Percentiles rank a stretch among this genome's conserved stretches.
These are phyloP conservation scores for Mormoops blainvillei DNA, from an alignment of 2,113 vertebrate genomes.

Conservation along the genomic window DNA sequence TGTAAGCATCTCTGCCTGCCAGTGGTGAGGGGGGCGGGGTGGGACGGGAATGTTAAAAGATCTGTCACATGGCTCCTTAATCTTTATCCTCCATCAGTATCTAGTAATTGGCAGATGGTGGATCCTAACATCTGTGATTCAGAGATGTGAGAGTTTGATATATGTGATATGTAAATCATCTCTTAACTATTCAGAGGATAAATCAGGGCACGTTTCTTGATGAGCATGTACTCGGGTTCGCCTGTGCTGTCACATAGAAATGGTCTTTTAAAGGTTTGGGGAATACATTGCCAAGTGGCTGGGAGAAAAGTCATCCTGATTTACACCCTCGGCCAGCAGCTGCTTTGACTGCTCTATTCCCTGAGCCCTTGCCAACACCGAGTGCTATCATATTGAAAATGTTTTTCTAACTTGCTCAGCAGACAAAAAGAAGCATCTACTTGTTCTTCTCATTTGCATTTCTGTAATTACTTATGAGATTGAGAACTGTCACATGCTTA, in stretches of 20 bases:
- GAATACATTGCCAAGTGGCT: background rate
- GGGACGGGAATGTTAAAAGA: background rate
- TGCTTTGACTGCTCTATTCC: background rate
- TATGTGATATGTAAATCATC: background rate
- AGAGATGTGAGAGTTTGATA: background rate
- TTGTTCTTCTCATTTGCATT: background rate
- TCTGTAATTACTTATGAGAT: background rate
- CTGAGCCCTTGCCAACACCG: background rate
- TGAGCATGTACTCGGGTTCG: background rate
- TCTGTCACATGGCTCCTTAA: background rate
- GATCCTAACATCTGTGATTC: background rate
- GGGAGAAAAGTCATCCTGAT: background rate
- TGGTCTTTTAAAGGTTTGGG: background rate
- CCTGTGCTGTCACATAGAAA: background rate
- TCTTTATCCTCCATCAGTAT: background rate
- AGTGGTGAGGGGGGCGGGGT: background rate
- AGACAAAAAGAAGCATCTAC: background rate
- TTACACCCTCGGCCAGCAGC: background rate
- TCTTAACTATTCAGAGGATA: background rate
- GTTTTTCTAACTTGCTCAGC: background rate
- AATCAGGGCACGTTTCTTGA: background rate
- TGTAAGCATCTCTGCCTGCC: background rate
- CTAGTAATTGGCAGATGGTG: background rate
- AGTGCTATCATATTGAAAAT: background rate
- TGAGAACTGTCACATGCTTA: background rate